phyloP scores from a whole-genome alignment of 1,140 invertebrate species.

The Tachypleus tridentatus region DNA sequence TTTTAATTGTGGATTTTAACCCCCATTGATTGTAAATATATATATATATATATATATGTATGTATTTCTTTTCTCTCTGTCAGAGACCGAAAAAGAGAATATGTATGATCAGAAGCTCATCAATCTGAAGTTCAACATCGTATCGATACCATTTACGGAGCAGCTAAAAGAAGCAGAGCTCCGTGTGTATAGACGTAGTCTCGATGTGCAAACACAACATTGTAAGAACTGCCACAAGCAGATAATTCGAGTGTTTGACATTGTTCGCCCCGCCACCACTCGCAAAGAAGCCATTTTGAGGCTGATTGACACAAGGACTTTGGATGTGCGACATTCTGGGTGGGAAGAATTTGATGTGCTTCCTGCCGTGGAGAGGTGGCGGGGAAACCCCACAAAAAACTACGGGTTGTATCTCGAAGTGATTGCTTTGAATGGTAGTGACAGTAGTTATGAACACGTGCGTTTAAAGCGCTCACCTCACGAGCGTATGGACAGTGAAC shows the following conservation, averaged over 20 bases:
- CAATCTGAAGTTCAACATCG: too few species aligned
- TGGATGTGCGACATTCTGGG: constrained; percentile 42
- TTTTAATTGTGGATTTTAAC: too few species aligned
- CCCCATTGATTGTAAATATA: too few species aligned
- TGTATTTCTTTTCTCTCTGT: too few species aligned
- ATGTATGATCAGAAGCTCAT: too few species aligned
- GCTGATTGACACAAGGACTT: constrained; percentile 63
- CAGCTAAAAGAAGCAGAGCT: too few species aligned
- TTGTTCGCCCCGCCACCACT: constrained; percentile 54
- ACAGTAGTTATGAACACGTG: constrained; percentile 33
- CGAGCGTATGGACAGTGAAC: constrained; percentile 39
- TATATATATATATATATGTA: too few species aligned
- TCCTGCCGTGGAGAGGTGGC: constrained; percentile 73
- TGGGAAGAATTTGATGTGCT: constrained; percentile 66
- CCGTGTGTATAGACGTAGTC: too few species aligned
- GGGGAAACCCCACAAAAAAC: constrained; percentile 52
- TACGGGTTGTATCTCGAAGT: constrained; percentile 71
- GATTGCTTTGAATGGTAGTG: constrained; percentile 27
- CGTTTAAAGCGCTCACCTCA: constrained; percentile 31
- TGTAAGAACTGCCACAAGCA: constrained; percentile 36
- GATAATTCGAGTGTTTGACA: constrained; percentile 68
- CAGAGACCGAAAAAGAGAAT: too few species aligned
- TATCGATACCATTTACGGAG: too few species aligned
- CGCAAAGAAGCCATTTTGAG: constrained; percentile 53
- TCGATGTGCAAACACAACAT: constrained; percentile 18